phyloP scores from a whole-genome alignment of 30 jellyfish, hydroid and myxozoan species.

The Chironex yamaguchii region DNA sequence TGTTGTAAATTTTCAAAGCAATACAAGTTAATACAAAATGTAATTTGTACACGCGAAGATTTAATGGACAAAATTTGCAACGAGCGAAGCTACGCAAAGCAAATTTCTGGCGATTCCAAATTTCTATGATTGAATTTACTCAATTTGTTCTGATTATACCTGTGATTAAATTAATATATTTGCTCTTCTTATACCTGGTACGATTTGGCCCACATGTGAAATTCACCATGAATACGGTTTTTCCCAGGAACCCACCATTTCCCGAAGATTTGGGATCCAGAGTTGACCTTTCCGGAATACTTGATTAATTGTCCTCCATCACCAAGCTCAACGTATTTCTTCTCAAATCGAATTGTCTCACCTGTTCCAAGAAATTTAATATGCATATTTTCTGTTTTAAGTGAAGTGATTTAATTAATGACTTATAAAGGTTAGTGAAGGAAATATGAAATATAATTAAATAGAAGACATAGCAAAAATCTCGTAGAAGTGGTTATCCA shows the following conservation, averaged over 20 bases:
- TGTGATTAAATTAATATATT: not conserved
- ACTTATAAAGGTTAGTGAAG: too few relatives aligned
- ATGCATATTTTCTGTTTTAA: too few relatives aligned
- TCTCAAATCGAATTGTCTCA: constrained; percentile 82
- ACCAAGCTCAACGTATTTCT: constrained; percentile 53
- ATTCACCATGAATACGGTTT: constrained; percentile 79
- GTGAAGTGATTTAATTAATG: too few relatives aligned
- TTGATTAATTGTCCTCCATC: constrained; percentile 25
- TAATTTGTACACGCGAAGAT: too few relatives aligned
- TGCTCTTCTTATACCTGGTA: constrained; percentile 87
- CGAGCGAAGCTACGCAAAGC: too few relatives aligned
- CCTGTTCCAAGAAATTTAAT: constrained; percentile 45
- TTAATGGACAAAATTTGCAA: too few relatives aligned
- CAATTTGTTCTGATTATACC: not conserved
- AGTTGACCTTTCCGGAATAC: constrained; percentile 86
- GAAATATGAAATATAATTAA: too few relatives aligned
- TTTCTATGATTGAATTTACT: not conserved
- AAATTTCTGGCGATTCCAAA: too few relatives aligned
- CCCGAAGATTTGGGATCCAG: constrained; percentile 85
- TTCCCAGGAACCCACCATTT: constrained; percentile 97
- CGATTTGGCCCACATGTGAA: constrained; percentile 92
- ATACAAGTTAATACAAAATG: too few relatives aligned
- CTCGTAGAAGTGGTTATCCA: too few relatives aligned
- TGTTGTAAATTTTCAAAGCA: not conserved
- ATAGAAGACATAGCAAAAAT: too few relatives aligned